Base-by-base conservation (phyloP, 2,797 vertebrate species). In the Limnodromus scolopaceus region DNA sequence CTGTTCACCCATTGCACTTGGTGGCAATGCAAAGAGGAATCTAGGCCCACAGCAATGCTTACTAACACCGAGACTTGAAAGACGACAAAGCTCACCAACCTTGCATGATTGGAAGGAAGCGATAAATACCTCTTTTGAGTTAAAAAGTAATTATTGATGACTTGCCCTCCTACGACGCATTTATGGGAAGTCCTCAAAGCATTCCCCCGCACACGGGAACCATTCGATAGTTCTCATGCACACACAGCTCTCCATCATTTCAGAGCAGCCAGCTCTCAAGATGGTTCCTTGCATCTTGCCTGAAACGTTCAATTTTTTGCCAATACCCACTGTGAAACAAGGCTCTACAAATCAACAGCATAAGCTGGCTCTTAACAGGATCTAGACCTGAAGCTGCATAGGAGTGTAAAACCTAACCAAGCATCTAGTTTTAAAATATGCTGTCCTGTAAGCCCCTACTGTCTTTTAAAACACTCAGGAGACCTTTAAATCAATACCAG, bases 401-500 rank as follows among this genome's bases (percentile, higher is more conserved):
- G 28, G 53, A 94, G 64, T 78, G 54, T 77, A 91, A 94, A 94
- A 90, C 49, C 83, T 93, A 96, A 86, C 54, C 36, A 96, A 94
- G 87, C 77, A 84, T 91, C 89, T 92, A 76, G 25, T 51, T 95
- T 83, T 95, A 96, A 96, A 96, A 96, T 79, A 83, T 22, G 71
- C 72, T 71, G 84, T 87, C 92, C 93, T 87, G 8, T 91, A 97
- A 93, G 89, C 75, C 76, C 86, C 94, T 95, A 79, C 93, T 93
- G 94, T 95, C 96, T 98, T 97, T 97, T 96, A 97, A 95, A 98
- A 95, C 87, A 92, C 97, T 95, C 98, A 92, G 95, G 96, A 97
- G 96, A 97, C 97, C 87, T 92, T 97, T 78, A 68, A 97, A 98
- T 99, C 98, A 98, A 99, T 99, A 98, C 93, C 96, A 98, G 94